These are phyloP conservation scores for Acanthoscelides obtectus DNA, from an alignment of 2,888 invertebrate species.

Conservation along the genomic window DNA sequence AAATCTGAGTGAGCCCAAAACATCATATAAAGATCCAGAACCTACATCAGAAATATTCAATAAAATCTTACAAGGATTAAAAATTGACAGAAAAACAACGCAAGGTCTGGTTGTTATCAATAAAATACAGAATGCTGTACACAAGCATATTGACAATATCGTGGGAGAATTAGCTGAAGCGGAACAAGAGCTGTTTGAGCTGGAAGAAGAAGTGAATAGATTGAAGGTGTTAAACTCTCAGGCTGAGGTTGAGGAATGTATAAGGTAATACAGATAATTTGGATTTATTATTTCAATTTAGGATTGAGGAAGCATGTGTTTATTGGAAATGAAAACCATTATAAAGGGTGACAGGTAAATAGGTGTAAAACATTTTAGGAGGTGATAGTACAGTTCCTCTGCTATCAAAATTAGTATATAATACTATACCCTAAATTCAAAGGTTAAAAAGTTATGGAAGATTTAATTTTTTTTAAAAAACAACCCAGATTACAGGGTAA, in stretches of 20 bases:
- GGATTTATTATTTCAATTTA: no score
- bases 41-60: conserved; percentile 35
- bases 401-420: no score
- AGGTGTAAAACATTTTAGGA: no score
- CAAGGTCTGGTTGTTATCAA: conserved; percentile 34
- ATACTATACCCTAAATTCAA: no score
- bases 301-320: no score
- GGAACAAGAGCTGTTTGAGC: conserved; percentile 39
- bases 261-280: background rate
- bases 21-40: conserved; percentile 38
- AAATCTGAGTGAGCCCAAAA: conserved; percentile 45
- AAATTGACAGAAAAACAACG: conserved; percentile 28
- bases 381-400: no score
- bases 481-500: no score
- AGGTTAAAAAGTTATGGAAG: no score
- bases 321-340: no score
- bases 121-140: conserved; percentile 40
- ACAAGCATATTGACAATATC: conserved; percentile 36
- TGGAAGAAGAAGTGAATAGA: conserved; percentile 42
- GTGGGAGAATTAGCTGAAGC: conserved; percentile 36
- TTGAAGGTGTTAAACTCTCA: background rate
- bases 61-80: conserved; percentile 33
- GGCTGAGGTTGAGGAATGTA: background rate
- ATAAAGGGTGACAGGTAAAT: no score
- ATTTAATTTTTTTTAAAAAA: no score